Conservation (phyloP, 2,888 invertebrate genomes). For the Luffia ferchaultella region DNA sequence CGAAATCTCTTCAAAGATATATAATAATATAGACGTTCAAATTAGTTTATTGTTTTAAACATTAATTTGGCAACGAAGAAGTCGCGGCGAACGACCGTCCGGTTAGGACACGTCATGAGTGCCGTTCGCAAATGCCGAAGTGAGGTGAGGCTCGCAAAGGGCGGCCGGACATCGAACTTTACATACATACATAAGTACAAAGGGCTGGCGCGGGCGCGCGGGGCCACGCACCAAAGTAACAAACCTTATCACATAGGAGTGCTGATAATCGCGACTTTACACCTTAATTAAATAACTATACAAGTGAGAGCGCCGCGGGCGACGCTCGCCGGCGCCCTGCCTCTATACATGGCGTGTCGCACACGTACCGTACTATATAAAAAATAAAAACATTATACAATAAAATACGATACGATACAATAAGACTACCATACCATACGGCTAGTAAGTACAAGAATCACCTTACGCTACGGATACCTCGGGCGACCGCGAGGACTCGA, state of each 20-base stretch:
- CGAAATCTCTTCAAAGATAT: not conserved
- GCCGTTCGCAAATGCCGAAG: too few relatives aligned
- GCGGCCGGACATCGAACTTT: too few relatives aligned
- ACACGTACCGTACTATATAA: slow-evolving; percentile 56
- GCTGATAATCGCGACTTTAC: slow-evolving; percentile 5
- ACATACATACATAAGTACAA: too few relatives aligned
- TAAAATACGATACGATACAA: slow-evolving; percentile 41
- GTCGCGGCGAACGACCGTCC: not conserved
- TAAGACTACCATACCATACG: slow-evolving; percentile 26
- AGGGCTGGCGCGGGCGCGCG: not conserved
- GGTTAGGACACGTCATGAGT: not conserved
- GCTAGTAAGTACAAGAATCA: slow-evolving; percentile 57
- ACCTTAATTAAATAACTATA: slow-evolving; percentile 43
- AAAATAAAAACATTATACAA: slow-evolving; percentile 64
- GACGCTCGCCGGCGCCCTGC: slow-evolving; percentile 12
- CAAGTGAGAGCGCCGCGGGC: slow-evolving; percentile 36
- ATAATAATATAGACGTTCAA: not conserved
- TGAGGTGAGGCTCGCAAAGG: too few relatives aligned
- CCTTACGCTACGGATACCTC: slow-evolving; percentile 28
- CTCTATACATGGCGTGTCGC: slow-evolving; percentile 43
- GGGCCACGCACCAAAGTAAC: not conserved
- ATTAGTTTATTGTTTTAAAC: not conserved
- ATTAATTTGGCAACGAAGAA: not conserved
- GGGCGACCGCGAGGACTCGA: slow-evolving; percentile 32
- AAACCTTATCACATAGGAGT: slow-evolving; percentile 6